Base-by-base conservation (phyloP, 1,140 invertebrate genomes). In the Panagrolaimus sp. region DNA sequence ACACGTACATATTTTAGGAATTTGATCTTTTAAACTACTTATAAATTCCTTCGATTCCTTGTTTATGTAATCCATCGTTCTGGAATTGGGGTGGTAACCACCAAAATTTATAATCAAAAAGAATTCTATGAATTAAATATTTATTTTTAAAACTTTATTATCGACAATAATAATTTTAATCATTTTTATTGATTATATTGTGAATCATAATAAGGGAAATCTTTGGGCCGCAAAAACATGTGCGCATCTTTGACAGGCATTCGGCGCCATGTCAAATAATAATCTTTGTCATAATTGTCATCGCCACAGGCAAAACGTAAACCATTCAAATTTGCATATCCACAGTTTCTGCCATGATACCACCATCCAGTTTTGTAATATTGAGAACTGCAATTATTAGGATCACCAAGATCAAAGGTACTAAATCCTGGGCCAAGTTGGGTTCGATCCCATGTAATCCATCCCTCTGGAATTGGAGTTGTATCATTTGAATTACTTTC, bases 221-320 rank as follows among this genome's bases (percentile, higher is more conserved):
- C 15, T 58, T 28, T 21, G 14, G 52, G 52, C 28, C 52, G 52
- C 10, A 58, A 28, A 28, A 26, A 58, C 52, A 58, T 8, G 21
- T 28, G 28, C 21, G 52, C 52, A 14, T 58, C 52, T 58, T 58
- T 28, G 4, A 58, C 2, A 12, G 28, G 21, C 28, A 26, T 28
- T 14, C 21, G 14, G 1, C 52, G 52, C 52, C 52, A 58, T n/a
- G 52, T 58, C 52, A 58, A 58, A 28, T 58, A 58, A 28, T 58
- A 21, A 38, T 38, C 32, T 38, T 38, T 38, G 32, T 38, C 32
- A 38, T 38, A 38, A 38, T 38, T 38, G 7, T 38, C 7, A 4
- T 38, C 32, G 7, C 7, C 32, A 52, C 48, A 52, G 17, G 8
- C 8, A 5, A 26, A 26, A 8, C 48, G 48, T 8, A 52, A 9